phyloP scores from a whole-genome alignment of 2,888 invertebrate species.

The Ornithoptera priamus region DNA sequence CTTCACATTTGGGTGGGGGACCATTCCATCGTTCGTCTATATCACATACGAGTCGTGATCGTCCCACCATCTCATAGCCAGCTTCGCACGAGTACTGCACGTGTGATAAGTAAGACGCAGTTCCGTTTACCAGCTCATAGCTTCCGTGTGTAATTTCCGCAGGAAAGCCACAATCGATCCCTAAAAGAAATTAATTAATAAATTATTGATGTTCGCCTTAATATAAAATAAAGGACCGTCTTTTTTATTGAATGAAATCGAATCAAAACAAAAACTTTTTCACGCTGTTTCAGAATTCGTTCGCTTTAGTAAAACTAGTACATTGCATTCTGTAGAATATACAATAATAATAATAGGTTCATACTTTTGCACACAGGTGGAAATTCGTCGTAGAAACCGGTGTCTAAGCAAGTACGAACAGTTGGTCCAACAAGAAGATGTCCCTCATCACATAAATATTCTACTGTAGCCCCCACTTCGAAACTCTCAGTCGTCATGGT shows the following conservation, averaged over 20 bases:
- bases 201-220: neutral
- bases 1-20: slow-evolving; percentile 93
- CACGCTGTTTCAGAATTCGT: no score
- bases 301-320: no score
- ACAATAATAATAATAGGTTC: slow-evolving; percentile 39
- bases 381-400: slow-evolving; percentile 96
- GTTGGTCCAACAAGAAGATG: slow-evolving; percentile 93
- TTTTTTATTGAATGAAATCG: no score
- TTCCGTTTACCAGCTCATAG: slow-evolving; percentile 90
- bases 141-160: slow-evolving; percentile 91
- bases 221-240: neutral
- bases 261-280: no score
- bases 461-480: slow-evolving; percentile 90
- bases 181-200: slow-evolving; percentile 6
- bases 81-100: slow-evolving; percentile 91
- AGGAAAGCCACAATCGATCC: slow-evolving; percentile 92
- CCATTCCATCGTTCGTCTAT: slow-evolving; percentile 97
- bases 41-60: slow-evolving; percentile 91
- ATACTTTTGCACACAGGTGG: slow-evolving; percentile 96
- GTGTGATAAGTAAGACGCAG: slow-evolving; percentile 91
- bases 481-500: slow-evolving; percentile 89
- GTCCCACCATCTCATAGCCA: slow-evolving; percentile 92
- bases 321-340: no score
- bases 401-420: slow-evolving; percentile 90
- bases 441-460: slow-evolving; percentile 92